Evolutionary conservation across 2,888 invertebrate species (phyloP), one percentile per base, ranked within the genome.

Genomic region (Tetragnatha montana): DNA sequence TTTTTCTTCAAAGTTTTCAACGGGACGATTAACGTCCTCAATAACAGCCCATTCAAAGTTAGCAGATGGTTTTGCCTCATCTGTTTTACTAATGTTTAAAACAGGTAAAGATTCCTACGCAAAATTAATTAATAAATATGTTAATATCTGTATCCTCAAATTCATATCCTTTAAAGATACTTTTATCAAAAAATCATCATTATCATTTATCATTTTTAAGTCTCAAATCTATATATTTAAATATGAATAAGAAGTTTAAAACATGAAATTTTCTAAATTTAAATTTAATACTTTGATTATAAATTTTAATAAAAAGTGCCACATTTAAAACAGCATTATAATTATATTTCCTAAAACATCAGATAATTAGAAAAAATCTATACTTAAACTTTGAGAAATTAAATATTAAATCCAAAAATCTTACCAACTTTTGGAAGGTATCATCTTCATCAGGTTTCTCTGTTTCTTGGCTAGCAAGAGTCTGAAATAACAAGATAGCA

Each of bases 1-100:
- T 92, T 95, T 95, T 92, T 97, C 95, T 80, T 96, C 95, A 92
- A 98, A 98, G 93, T 98, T 96, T 1, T 94, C 95, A 0, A 98
- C 96, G 0, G 97, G 97, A 83, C 95, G 95, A 0, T 96, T 95
- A 0, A 97, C 96, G 93, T 98, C 97, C 68, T 98, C 95, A 93
- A 96, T 95, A 93, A 98, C 96, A 0, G 98, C 98, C 97, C 97
- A 98, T 92, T 97, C 96, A 0, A 94, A 93, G 50, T 96, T 92
- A 19, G 87, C 83, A 12, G 81, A 95, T n/a, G 95, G 94, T 12
- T 94, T 95, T 0, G 94, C 93, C 19, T 91, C 91, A 73, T 91
- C 91, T 0, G 95, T 94, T 81, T 95, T 94, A 0, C 96, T 95
- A 82, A 97, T 96, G 91, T 95, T 95, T 35, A 97, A 93, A 0